These are phyloP conservation scores for Halcyon leucocephala DNA, from an alignment of 2,797 vertebrate genomes.

Conservation along the genomic window DNA sequence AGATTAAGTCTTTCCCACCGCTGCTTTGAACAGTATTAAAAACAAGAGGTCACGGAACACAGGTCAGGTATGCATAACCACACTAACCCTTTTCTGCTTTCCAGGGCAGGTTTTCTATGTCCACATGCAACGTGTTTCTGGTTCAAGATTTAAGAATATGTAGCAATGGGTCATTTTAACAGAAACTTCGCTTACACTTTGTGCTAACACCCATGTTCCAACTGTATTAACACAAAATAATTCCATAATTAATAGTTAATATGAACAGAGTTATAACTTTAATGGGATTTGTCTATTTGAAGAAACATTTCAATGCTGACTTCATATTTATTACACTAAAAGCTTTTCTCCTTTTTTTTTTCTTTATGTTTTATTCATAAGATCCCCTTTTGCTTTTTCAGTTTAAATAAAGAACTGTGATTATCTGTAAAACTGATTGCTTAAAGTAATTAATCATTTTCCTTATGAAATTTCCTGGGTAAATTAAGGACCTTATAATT, in stretches of 20 bases:
- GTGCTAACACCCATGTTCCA: not conserved
- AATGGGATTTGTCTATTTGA: constrained; percentile 10
- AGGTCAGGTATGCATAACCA: not conserved
- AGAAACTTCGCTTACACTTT: not conserved
- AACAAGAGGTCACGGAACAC: not conserved
- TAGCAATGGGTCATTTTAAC: not conserved
- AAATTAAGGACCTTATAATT: constrained; percentile 74
- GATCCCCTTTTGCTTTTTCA: constrained; percentile 32
- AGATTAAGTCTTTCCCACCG: not conserved
- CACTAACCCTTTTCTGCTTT: not conserved
- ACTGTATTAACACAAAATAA: constrained; percentile 21
- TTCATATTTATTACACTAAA: constrained; percentile 55
- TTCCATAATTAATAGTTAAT: constrained; percentile 37
- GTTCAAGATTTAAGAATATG: not conserved
- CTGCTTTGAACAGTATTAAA: not conserved
- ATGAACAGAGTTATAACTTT: constrained; percentile 12
- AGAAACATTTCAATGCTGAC: constrained; percentile 39
- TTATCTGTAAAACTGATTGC: constrained; percentile 74
- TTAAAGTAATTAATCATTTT: constrained; percentile 78
- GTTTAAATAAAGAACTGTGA: constrained; percentile 73
- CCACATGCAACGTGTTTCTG: not conserved
- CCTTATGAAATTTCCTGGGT: constrained; percentile 65
- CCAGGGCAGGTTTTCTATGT: not conserved
- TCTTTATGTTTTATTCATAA: constrained; percentile 68
- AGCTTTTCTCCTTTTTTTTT: not conserved